These are phyloP conservation scores for Augochlora pura DNA, from an alignment of 1,140 invertebrate species.

Conservation along the genomic window DNA sequence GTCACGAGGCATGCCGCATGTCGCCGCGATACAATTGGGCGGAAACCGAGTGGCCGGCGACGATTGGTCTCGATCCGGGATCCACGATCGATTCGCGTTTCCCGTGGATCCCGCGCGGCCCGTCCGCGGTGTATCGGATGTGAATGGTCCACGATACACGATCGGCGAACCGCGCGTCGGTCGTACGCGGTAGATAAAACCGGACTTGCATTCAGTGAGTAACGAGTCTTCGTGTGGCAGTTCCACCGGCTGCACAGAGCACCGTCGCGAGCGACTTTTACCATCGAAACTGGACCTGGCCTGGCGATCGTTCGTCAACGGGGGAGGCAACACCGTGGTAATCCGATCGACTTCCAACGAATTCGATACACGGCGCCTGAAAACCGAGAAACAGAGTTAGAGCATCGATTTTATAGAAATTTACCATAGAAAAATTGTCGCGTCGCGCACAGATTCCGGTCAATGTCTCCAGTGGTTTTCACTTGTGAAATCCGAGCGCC, in stretches of 20 bases:
- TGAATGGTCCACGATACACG: slow-evolving; percentile 32
- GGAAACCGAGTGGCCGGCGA: background rate
- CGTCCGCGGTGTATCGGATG: slow-evolving; percentile 14
- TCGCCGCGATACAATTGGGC: no score
- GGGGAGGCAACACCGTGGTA: no score
- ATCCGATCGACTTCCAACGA: background rate
- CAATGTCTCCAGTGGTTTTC: no score
- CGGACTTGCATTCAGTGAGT: slow-evolving; percentile 63
- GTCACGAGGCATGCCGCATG: no score
- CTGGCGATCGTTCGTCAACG: background rate
- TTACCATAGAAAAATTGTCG: no score
- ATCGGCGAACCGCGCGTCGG: slow-evolving; percentile 30
- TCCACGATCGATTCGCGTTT: background rate
- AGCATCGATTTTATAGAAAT: no score
- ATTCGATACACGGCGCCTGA: background rate
- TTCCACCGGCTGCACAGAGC: slow-evolving; percentile 26
- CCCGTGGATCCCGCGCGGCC: background rate
- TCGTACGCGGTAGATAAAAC: slow-evolving; percentile 48
- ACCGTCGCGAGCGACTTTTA: background rate
- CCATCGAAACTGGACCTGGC: background rate
- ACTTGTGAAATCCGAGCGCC: no score
- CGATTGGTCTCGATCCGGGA: background rate
- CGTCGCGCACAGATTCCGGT: no score
- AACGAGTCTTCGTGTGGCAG: slow-evolving; percentile 59
- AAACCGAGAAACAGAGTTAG: no score